phyloP scores from a whole-genome alignment of 2,113 vertebrate genomes.

The Ctenomys sociabilis region DNA sequence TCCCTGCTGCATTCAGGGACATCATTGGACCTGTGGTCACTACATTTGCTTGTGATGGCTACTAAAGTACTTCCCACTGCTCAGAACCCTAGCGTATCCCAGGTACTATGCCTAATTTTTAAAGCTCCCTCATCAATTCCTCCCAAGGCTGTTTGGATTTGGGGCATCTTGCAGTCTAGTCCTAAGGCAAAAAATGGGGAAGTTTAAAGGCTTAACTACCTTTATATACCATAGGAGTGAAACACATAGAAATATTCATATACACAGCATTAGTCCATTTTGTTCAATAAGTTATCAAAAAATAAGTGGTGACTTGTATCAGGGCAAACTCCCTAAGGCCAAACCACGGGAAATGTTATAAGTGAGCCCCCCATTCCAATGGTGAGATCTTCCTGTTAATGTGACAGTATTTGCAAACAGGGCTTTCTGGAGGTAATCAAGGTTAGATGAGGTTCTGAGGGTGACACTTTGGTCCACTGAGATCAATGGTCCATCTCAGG shows the following conservation, averaged over 20 bases:
- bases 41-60: neutral
- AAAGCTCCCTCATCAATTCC: neutral
- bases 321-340: neutral
- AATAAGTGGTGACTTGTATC: neutral
- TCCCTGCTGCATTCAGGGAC: neutral
- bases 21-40: neutral
- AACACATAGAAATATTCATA: conserved; percentile 28
- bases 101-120: neutral
- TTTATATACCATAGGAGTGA: neutral
- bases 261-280: neutral
- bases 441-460: neutral
- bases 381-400: neutral
- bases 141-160: neutral
- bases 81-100: neutral
- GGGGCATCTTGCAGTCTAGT: neutral
- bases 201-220: neutral
- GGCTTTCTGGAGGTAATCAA: neutral
- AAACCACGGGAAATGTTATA: neutral
- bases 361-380: neutral
- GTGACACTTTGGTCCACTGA: neutral
- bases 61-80: neutral
- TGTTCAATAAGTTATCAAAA: conserved; percentile 8
- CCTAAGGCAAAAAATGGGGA: neutral
- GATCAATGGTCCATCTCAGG: neutral
- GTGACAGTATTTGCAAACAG: neutral